Evolutionary conservation across 30 jellyfish, hydroid and myxozoan genomes (phyloP).

Genomic region (Sanderia malayensis): DNA sequence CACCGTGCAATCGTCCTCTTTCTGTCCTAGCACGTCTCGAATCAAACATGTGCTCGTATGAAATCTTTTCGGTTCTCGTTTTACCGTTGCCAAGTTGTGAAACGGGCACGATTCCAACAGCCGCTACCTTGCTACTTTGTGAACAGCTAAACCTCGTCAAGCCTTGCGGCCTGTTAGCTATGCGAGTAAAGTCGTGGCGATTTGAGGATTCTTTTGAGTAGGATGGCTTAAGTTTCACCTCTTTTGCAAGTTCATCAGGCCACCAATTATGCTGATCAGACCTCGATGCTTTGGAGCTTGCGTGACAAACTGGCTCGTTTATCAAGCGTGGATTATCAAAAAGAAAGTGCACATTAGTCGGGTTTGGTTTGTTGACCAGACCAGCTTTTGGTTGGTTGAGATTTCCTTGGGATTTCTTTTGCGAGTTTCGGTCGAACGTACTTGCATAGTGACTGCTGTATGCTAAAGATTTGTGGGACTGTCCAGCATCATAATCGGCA

Average conservation of each 20-base stretch:
- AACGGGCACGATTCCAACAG: conserved; percentile 62
- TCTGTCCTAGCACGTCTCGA: conserved; percentile 55
- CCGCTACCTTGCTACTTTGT: conserved; percentile 29
- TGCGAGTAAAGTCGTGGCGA: conserved; percentile 44
- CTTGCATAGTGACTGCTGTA: conserved; percentile 36
- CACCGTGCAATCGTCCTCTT: conserved; percentile 75
- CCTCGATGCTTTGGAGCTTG: conserved; percentile 43
- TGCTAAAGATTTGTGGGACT: not conserved
- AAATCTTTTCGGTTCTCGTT: conserved; percentile 44
- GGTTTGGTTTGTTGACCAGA: conserved; percentile 32
- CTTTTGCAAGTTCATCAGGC: conserved; percentile 58
- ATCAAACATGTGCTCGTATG: conserved; percentile 69
- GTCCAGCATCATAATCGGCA: conserved; percentile 46
- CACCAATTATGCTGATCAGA: conserved; percentile 64
- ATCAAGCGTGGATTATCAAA: conserved; percentile 73
- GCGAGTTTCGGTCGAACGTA: conserved; percentile 2
- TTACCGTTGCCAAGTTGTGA: conserved; percentile 19
- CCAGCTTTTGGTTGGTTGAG: conserved; percentile 55
- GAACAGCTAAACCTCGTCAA: conserved; percentile 52
- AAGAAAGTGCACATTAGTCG: conserved; percentile 51
- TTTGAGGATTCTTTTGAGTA: conserved; percentile 40
- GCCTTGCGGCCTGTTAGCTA: conserved; percentile 32
- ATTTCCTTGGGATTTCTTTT: not conserved
- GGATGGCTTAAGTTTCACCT: conserved; percentile 24
- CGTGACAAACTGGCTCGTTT: conserved; percentile 77